Evolutionary conservation across 2,888 invertebrate species (phyloP), one percentile per base, ranked within the genome.

Genomic region (Eledone cirrhosa): DNA sequence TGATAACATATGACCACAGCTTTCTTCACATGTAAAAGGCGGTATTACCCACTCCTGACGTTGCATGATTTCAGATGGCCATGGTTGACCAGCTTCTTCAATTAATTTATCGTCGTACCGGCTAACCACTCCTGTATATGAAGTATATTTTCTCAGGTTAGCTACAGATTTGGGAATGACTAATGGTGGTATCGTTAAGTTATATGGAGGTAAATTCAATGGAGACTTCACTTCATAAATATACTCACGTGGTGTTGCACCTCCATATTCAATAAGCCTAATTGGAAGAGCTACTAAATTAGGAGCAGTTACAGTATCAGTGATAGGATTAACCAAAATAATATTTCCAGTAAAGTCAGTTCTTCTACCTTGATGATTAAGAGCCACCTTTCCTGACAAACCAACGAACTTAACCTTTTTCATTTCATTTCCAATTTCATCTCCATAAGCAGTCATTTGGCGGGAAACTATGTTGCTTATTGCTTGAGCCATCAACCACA

Each of bases 281-380:
- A 63, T 63, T 4, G 27, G 27, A 2, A 24, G 63, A 22, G 27
- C 27, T 63, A 24, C 63, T 24, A 24, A 24, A 11, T 63, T 27
- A 63, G 22, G 27, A 11, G 14, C 19, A 19, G 41, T 8, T 2
- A 8, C 41, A 41, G 41, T 8, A 41, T 41, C 11, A 11, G 8
- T 11, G 41, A 41, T 41, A 2, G 63, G 63, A 27, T 63, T 63
- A n/a, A 63, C 2, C 27, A 22, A n/a, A 24, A 24, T 63, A 2
- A 63, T 63, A 24, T 11, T 63, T 27, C 63, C 63, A 2, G 2
- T 63, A 27, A 24, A 63, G 27, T 27, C 84, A 14, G 82, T 81
- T 48, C 85, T 77, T 59, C 84, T 82, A 16, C 84, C 84, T 14
- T 80, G 79, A 19, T 77, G 78, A 79, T 84, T 69, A 19, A 85